Evolutionary conservation across 1,140 invertebrate species (phyloP).

Genomic region (Brachionus calyciflorus): DNA sequence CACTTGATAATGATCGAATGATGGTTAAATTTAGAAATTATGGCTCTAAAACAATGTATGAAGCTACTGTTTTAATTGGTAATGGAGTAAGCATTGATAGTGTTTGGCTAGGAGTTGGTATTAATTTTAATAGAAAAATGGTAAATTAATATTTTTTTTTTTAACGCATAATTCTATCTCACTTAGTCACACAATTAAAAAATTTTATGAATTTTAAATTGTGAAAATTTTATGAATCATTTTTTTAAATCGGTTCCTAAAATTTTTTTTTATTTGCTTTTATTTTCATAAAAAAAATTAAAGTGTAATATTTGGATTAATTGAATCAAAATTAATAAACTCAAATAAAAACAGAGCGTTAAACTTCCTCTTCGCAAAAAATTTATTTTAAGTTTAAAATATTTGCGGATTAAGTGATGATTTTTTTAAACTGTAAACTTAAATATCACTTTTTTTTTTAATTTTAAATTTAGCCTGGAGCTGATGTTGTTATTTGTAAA

Average conservation of each 20-base stretch:
- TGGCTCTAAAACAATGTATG: background rate
- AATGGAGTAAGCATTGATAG: background rate
- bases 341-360: too few species aligned
- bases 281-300: too few species aligned
- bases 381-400: too few species aligned
- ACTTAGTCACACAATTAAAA: background rate
- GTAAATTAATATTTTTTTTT: background rate
- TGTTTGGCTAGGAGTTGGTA: background rate
- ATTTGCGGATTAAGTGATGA: too few species aligned
- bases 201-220: background rate
- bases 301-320: too few species aligned
- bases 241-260: too few species aligned
- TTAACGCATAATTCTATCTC: background rate
- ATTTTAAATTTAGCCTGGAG: background rate
- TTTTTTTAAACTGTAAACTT: too few species aligned
- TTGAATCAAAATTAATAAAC: too few species aligned
- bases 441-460: too few species aligned
- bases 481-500: background rate
- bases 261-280: too few species aligned
- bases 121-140: constrained; percentile 3
- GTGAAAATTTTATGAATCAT: too few species aligned
- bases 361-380: too few species aligned
- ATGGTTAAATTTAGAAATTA: background rate
- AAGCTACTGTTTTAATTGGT: background rate
- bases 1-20: background rate